These are phyloP conservation scores for Hestina assimilis DNA, from an alignment of 1,140 invertebrate genomes.

Conservation along the genomic window DNA sequence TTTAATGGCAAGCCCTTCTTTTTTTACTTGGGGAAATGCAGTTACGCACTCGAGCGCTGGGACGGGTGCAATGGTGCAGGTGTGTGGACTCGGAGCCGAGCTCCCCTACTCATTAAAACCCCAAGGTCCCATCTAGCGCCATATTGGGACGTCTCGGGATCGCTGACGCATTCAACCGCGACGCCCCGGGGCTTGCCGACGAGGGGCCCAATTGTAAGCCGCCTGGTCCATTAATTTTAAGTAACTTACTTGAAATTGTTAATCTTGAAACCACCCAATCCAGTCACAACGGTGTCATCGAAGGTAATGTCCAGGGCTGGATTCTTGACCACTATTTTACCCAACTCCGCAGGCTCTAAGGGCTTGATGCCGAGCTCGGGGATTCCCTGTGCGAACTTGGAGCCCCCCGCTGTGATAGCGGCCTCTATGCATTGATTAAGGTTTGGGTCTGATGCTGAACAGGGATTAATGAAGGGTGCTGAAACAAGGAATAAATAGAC, in stretches of 20 bases:
- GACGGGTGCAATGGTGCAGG: too few species aligned
- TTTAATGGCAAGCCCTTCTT: too few species aligned
- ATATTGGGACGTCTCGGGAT: too few species aligned
- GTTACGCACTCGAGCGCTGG: too few species aligned
- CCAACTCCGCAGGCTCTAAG: constrained; percentile 72
- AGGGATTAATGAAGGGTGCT: constrained; percentile 79
- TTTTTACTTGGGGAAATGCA: too few species aligned
- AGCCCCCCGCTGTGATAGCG: constrained; percentile 55
- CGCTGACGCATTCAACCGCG: too few species aligned
- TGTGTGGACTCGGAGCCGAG: too few species aligned
- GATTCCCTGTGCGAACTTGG: constrained; percentile 74
- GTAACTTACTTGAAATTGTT: constrained; percentile 67
- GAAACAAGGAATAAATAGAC: constrained; percentile 21
- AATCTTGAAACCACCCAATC: constrained; percentile 52
- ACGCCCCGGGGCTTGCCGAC: too few species aligned
- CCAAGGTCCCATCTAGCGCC: too few species aligned
- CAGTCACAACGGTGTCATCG: constrained; percentile 63
- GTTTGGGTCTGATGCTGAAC: constrained; percentile 74
- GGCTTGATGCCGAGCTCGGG: constrained; percentile 73
- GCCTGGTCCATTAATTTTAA: too few species aligned
- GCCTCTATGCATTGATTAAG: constrained; percentile 75
- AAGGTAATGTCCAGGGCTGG: constrained; percentile 62
- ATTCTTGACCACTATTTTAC: constrained; percentile 63
- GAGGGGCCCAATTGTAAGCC: too few species aligned
- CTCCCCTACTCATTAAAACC: too few species aligned